A percentile compares a stretch with the other conserved stretches of the same genome.
These are phyloP conservation scores for Notamacropus eugenii DNA, from an alignment of 2,797 vertebrate species.

Conservation along the genomic window DNA sequence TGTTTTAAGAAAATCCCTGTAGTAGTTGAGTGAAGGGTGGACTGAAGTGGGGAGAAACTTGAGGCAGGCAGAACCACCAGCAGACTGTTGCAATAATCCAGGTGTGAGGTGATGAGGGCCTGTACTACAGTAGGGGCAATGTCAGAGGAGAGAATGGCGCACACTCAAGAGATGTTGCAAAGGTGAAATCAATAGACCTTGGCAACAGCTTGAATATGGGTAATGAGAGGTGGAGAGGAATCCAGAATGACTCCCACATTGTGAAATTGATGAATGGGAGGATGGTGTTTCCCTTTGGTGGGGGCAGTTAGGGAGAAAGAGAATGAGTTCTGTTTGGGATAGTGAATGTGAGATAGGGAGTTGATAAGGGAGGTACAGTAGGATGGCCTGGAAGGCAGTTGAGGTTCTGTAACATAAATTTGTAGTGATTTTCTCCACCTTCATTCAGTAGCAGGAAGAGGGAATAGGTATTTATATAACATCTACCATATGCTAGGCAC, in stretches of 20 bases:
- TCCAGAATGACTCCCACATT: too few species aligned
- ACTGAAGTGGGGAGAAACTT: background rate
- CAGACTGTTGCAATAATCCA: background rate
- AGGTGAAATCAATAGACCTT: too few species aligned
- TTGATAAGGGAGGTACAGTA: background rate
- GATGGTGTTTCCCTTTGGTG: too few species aligned
- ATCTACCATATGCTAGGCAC: background rate
- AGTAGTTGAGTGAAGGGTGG: background rate
- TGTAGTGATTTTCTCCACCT: background rate
- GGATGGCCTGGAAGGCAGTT: background rate
- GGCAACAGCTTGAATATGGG: too few species aligned
- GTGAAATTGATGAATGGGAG: too few species aligned
- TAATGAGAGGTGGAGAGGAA: too few species aligned
- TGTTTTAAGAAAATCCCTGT: background rate
- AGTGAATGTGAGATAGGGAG: background rate
- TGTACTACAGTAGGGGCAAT: background rate
- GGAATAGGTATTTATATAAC: background rate
- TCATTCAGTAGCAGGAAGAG: background rate
- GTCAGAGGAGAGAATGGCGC: too few species aligned
- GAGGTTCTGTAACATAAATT: background rate
- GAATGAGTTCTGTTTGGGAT: background rate
- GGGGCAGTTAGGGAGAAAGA: too few species aligned
- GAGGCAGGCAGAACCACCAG: background rate
- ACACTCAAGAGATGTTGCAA: too few species aligned
- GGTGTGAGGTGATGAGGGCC: background rate